Evolutionary conservation across 1,140 invertebrate species (phyloP).

Genomic region (Harpegnathos saltator): DNA sequence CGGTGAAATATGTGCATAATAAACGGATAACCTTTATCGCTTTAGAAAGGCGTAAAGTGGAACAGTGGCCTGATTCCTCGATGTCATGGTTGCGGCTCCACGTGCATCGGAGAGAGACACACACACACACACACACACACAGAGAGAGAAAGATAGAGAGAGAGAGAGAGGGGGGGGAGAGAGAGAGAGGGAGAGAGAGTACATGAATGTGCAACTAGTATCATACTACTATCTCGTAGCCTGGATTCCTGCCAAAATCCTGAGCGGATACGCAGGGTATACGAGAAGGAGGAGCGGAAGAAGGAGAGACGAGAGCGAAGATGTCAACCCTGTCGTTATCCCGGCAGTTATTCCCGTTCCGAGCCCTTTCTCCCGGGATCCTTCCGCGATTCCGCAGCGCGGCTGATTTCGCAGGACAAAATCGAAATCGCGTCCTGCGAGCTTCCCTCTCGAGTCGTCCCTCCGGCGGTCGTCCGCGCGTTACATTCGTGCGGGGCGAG

Average conservation of each 20-base stretch:
- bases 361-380: too few species aligned
- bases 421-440: too few species aligned
- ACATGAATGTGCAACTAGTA: constrained; percentile 71
- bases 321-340: background rate
- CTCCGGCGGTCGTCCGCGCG: too few species aligned
- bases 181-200: constrained; percentile 51
- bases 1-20: constrained; percentile 66
- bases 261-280: constrained; percentile 19
- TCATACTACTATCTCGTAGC: constrained; percentile 36
- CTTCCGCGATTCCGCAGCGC: too few species aligned
- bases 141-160: too few species aligned
- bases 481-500: background rate
- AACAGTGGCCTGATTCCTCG: constrained; percentile 82
- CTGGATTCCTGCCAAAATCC: constrained; percentile 73
- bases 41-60: constrained; percentile 81
- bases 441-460: too few species aligned
- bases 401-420: too few species aligned
- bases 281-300: background rate
- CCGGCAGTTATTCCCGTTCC: too few species aligned
- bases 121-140: too few species aligned
- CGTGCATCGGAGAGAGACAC: constrained; percentile 69
- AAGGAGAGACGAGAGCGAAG: background rate
- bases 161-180: too few species aligned
- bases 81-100: constrained; percentile 81
- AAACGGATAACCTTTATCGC: constrained; percentile 78